Percentiles rank a stretch among this genome's conserved stretches.
These are phyloP conservation scores for Agraylea sexmaculata DNA, from an alignment of 1,140 invertebrate genomes.

Conservation along the genomic window DNA sequence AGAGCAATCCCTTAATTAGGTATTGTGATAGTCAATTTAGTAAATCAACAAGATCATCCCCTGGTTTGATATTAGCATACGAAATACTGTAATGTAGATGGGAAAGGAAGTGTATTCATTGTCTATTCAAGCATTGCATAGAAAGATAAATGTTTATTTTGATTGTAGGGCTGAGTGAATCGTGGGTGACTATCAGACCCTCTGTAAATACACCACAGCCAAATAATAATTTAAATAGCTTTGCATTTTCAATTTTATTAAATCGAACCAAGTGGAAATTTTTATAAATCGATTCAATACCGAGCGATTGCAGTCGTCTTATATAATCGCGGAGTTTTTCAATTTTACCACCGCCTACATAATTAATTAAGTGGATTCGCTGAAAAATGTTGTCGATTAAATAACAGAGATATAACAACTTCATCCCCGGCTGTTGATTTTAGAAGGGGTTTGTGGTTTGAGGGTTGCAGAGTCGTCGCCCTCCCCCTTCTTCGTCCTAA, in stretches of 20 bases:
- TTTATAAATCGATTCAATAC: background rate
- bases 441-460: too few species aligned
- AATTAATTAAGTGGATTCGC: too few species aligned
- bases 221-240: too few species aligned
- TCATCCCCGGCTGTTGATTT: too few species aligned
- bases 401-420: too few species aligned
- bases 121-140: background rate
- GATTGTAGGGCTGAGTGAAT: conserved; percentile 21
- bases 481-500: too few species aligned
- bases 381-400: too few species aligned
- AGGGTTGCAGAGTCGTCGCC: too few species aligned
- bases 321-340: too few species aligned
- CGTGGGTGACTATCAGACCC: background rate
- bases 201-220: background rate
- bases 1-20: background rate
- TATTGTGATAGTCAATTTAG: background rate
- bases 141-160: conserved; percentile 22
- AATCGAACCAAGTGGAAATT: background rate
- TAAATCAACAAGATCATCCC: background rate
- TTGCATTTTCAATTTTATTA: background rate
- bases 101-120: background rate
- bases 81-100: background rate
- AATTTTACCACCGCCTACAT: too few species aligned
- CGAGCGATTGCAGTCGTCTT: conserved; percentile 2
- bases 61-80: background rate